Conservation (phyloP, 2,888 invertebrate genomes). For the Lepidochrysops patricia region DNA sequence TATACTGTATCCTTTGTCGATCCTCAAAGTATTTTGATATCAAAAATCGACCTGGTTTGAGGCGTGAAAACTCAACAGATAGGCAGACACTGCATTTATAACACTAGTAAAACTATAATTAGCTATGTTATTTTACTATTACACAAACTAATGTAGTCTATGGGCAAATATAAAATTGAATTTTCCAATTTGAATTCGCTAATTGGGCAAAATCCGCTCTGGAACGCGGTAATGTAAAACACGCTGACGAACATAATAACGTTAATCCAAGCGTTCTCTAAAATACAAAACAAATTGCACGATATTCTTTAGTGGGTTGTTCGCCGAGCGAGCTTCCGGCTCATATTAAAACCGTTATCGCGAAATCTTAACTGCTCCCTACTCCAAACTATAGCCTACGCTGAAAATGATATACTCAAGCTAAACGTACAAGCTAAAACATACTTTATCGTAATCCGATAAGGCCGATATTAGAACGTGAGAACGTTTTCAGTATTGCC, state of each 20-base stretch:
- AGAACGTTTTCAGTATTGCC: constrained; percentile 28
- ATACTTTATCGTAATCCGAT: constrained; percentile 31
- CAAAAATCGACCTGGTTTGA: no score
- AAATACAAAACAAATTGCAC: constrained; percentile 50
- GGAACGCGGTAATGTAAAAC: background rate
- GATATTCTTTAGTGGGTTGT: constrained; percentile 49
- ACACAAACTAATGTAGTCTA: no score
- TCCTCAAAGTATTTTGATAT: no score
- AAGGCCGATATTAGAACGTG: constrained; percentile 30
- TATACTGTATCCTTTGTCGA: no score
- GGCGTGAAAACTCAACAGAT: no score
- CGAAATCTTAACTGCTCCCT: constrained; percentile 66
- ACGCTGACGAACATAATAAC: background rate
- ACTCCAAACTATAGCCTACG: constrained; percentile 63
- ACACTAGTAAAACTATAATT: no score
- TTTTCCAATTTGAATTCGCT: no score
- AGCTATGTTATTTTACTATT: no score
- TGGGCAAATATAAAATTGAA: no score
- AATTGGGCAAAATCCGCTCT: no score
- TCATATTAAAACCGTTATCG: constrained; percentile 71
- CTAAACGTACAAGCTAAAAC: constrained; percentile 36
- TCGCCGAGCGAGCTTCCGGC: constrained; percentile 58
- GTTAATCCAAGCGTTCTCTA: constrained; percentile 22
- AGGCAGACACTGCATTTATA: no score
- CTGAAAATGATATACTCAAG: constrained; percentile 63